These are phyloP conservation scores for Helicoverpa armigera DNA, from an alignment of 1,140 invertebrate species.

Conservation along the genomic window DNA sequence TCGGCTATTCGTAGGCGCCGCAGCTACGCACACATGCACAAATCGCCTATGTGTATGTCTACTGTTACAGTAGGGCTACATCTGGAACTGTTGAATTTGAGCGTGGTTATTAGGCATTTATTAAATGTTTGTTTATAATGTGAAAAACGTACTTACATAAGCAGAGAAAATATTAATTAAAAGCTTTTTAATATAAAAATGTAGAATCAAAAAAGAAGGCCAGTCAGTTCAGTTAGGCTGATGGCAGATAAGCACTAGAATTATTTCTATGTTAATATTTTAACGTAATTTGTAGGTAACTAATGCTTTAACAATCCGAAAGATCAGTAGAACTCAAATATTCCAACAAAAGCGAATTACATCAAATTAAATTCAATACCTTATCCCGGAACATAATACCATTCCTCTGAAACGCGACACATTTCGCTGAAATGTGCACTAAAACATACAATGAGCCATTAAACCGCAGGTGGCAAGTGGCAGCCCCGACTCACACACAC, in stretches of 20 bases:
- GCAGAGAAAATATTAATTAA: too few species aligned
- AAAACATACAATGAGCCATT: constrained; percentile 44
- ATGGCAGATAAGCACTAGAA: too few species aligned
- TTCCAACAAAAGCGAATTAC: background rate
- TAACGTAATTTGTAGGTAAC: too few species aligned
- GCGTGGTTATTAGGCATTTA: constrained; percentile 53
- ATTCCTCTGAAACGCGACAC: constrained; percentile 40
- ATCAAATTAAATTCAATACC: constrained; percentile 30
- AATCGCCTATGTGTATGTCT: constrained; percentile 47
- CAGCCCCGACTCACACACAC: constrained; percentile 38
- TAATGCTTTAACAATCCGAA: too few species aligned
- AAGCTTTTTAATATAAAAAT: too few species aligned
- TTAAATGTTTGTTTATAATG: too few species aligned
- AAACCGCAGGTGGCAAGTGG: constrained; percentile 44
- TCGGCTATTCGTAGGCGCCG: constrained; percentile 65
- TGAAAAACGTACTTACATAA: too few species aligned
- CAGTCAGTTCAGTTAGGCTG: too few species aligned
- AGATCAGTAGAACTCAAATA: constrained; percentile 32
- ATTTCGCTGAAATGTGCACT: constrained; percentile 43
- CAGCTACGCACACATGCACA: constrained; percentile 57
- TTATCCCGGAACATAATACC: constrained; percentile 24
- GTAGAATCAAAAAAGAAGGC: too few species aligned
- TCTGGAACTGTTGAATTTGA: background rate
- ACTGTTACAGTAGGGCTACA: constrained; percentile 23
- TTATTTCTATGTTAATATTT: too few species aligned